phyloP scores from a whole-genome alignment of 2,888 invertebrate species.

The Fragum fragum region DNA sequence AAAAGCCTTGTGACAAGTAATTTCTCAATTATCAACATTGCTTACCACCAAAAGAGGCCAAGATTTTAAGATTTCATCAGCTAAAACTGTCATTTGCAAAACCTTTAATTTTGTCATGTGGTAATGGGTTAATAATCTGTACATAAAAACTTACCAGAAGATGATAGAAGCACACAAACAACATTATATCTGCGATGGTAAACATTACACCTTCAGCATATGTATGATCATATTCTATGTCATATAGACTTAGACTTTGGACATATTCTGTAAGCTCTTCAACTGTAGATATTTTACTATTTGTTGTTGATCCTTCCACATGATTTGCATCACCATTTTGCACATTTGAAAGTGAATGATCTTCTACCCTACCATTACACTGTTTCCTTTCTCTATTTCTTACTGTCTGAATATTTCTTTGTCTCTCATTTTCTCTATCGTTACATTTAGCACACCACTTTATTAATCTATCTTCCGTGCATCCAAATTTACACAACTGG shows the following conservation, averaged over 20 bases:
- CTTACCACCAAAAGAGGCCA: too few relatives aligned
- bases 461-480: slow-evolving; percentile 53
- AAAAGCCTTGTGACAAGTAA: too few relatives aligned
- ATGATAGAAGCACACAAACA: slow-evolving; percentile 90
- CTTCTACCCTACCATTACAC: background rate
- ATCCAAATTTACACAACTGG: slow-evolving; percentile 58
- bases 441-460: slow-evolving; percentile 67
- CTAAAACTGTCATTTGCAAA: too few relatives aligned
- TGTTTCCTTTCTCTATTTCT: slow-evolving; percentile 46
- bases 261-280: slow-evolving; percentile 67
- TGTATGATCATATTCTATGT: slow-evolving; percentile 88
- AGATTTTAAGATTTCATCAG: too few relatives aligned
- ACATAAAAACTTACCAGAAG: slow-evolving; percentile 83
- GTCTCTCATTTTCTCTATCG: slow-evolving; percentile 56
- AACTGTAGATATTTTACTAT: slow-evolving; percentile 14
- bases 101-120: too few relatives aligned
- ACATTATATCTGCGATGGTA: slow-evolving; percentile 94
- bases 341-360: background rate
- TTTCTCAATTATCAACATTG: too few relatives aligned
- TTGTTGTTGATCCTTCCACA: background rate
- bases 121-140: too few relatives aligned
- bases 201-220: slow-evolving; percentile 95
- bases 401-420: slow-evolving; percentile 42
- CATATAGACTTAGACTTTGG: slow-evolving; percentile 67
- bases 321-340: background rate